These are phyloP conservation scores for Microtus richardsoni DNA, from an alignment of 2,113 vertebrate genomes.

Conservation along the genomic window DNA sequence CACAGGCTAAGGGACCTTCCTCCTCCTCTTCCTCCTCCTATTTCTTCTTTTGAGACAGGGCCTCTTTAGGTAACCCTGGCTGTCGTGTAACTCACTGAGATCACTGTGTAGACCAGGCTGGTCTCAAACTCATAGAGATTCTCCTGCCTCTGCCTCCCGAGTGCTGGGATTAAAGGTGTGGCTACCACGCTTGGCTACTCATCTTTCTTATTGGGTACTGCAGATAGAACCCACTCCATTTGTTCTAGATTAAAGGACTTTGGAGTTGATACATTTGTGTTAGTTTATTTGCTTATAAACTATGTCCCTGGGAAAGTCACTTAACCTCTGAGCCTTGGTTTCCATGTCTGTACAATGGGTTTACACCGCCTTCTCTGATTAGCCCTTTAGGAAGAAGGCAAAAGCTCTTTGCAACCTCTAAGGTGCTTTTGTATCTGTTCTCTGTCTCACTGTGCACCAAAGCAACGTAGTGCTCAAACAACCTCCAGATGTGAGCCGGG, in stretches of 20 bases:
- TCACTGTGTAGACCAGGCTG: too few species aligned
- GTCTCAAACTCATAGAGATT: too few species aligned
- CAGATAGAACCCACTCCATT: neutral
- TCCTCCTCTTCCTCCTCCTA: neutral
- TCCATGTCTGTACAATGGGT: neutral
- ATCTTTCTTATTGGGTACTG: neutral
- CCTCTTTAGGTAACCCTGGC: neutral
- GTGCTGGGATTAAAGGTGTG: too few species aligned
- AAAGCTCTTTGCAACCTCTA: neutral
- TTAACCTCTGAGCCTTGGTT: constrained; percentile 1
- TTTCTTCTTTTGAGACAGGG: too few species aligned
- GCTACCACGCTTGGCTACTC: neutral
- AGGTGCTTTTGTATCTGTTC: neutral
- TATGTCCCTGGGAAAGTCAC: neutral
- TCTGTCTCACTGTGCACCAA: neutral
- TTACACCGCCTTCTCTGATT: too few species aligned
- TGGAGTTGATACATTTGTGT: neutral
- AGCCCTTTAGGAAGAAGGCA: neutral
- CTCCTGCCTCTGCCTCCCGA: too few species aligned
- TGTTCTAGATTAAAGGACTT: neutral
- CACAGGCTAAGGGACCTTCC: neutral
- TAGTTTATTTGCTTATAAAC: neutral
- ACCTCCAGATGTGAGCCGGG: neutral
- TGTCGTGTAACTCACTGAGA: too few species aligned
- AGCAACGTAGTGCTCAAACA: neutral